These are phyloP conservation scores for Mola mola DNA, from an alignment of 2,113 vertebrate species.

Conservation along the genomic window DNA sequence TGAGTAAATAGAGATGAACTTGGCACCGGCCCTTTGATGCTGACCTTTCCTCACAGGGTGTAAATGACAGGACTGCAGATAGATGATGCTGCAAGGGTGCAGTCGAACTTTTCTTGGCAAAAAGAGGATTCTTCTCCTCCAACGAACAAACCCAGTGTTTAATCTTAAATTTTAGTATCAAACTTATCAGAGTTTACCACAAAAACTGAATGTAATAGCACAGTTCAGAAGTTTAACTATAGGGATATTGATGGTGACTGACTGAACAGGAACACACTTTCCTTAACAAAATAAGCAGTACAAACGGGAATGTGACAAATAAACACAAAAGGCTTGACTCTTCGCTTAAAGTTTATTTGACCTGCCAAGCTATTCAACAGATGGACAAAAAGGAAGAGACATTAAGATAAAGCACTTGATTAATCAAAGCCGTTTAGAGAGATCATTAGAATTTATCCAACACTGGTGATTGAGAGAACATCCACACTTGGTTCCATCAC, in stretches of 20 bases:
- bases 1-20: conserved; percentile 54
- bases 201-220: background rate
- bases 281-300: background rate
- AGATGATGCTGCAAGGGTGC: background rate
- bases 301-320: conserved; percentile 6
- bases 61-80: conserved; percentile 30
- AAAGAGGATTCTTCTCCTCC: conserved; percentile 4
- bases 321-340: conserved; percentile 10
- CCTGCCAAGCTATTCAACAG: conserved; percentile 42
- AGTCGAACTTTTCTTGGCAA: conserved; percentile 5
- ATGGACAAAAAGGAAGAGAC: conserved; percentile 26
- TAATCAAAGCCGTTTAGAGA: conserved; percentile 45
- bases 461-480: conserved; percentile 42
- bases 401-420: conserved; percentile 35
- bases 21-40: conserved; percentile 51
- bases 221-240: background rate
- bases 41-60: conserved; percentile 43
- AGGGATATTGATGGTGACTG: background rate
- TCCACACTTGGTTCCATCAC: conserved; percentile 34
- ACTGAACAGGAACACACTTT: conserved; percentile 6
- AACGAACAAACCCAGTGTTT: conserved; percentile 1
- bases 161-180: conserved; percentile 15
- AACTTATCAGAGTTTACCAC: background rate
- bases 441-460: conserved; percentile 48
- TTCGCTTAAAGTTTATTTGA: conserved; percentile 59